phyloP scores from a whole-genome alignment of 2,888 invertebrate genomes.

The Hermaeophaga mercurialis region DNA sequence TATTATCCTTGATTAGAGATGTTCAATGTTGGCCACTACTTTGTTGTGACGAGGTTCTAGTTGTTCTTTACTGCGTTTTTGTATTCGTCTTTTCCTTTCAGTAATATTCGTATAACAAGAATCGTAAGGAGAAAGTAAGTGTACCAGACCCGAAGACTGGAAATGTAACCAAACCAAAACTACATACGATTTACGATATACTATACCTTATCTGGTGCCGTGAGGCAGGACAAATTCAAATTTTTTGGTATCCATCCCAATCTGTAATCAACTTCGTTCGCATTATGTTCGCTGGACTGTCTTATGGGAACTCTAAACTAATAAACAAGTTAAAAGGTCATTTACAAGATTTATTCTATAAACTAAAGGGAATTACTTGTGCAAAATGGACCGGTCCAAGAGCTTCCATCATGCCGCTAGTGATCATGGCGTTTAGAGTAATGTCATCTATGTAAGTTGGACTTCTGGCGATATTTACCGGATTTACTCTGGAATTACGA shows the following conservation, averaged over 20 bases:
- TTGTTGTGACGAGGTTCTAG: no score
- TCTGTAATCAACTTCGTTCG: constrained; percentile 39
- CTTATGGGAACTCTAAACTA: constrained; percentile 35
- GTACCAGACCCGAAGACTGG: no score
- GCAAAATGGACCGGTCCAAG: constrained; percentile 40
- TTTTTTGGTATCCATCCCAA: constrained; percentile 43
- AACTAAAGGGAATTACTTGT: constrained; percentile 26
- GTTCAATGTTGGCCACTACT: no score
- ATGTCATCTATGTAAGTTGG: constrained; percentile 41
- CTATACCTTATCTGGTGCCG: constrained; percentile 31
- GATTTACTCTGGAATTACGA: constrained; percentile 29
- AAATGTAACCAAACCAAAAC: no score
- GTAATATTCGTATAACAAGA: no score
- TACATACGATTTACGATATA: no score
- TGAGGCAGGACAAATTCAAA: constrained; percentile 36
- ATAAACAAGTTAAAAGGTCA: constrained; percentile 8
- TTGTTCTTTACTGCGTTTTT: no score
- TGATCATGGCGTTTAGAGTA: constrained; percentile 41
- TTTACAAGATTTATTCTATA: not conserved
- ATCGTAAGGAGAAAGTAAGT: no score
- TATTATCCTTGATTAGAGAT: no score
- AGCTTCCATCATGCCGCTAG: constrained; percentile 38
- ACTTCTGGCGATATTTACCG: constrained; percentile 31
- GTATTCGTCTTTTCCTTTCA: no score
- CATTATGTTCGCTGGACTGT: constrained; percentile 31